A percentile compares a stretch with the other conserved stretches of the same genome.
These are phyloP conservation scores for Urosaurus nigricauda DNA, from an alignment of 2,797 vertebrate genomes.

Conservation along the genomic window DNA sequence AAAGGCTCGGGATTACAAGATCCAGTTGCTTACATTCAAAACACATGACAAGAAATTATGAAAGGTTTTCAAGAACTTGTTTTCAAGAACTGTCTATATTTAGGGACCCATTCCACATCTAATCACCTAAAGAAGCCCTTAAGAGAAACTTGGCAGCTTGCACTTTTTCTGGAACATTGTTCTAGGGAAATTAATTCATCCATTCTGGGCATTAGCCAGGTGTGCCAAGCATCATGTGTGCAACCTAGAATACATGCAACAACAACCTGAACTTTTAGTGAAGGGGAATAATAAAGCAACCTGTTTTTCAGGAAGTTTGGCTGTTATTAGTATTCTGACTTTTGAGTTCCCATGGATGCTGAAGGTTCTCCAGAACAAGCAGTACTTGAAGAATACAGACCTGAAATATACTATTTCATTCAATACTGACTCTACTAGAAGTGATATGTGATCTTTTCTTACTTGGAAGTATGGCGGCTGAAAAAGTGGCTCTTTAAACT, in stretches of 20 bases:
- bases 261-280: not conserved
- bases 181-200: not conserved
- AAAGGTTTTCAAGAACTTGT: not conserved
- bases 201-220: not conserved
- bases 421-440: not conserved
- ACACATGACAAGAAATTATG: not conserved
- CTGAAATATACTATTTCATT: not conserved
- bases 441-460: not conserved
- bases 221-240: not conserved
- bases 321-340: not conserved
- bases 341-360: not conserved
- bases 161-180: not conserved
- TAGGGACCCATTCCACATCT: not conserved
- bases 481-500: not conserved
- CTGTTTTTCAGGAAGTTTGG: not conserved
- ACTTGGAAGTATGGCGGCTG: not conserved
- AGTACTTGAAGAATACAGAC: not conserved
- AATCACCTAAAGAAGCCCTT: not conserved
- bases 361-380: not conserved
- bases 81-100: not conserved
- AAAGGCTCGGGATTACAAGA: not conserved
- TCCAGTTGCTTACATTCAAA: not conserved
- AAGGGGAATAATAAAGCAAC: not conserved
- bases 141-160: not conserved
- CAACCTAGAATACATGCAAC: not conserved